Base-by-base conservation (phyloP, 2,888 invertebrate genomes). In the Drosophila acutilabella region DNA sequence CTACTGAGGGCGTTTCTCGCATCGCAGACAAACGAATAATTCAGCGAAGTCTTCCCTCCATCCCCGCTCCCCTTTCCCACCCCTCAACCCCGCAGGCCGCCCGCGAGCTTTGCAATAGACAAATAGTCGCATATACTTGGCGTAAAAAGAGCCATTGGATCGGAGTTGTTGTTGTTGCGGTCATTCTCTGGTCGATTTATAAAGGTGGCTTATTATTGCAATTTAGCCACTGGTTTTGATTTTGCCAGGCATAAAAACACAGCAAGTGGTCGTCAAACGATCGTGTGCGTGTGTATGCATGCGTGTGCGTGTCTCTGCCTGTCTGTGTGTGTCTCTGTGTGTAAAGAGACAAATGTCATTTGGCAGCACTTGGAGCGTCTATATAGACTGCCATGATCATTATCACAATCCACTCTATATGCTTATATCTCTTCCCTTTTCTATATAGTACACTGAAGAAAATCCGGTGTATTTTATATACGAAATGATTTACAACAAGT, bases 211-310 rank as follows among this genome's bases (percentile, higher is more conserved):
- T 91, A 91, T 91, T 91, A 91, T 89, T 85, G 90, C 91, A 89
- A 91, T 91, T 91, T 91, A 91, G 90, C 90, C 91, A 91, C 90
- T 91, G 90, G 90, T 91, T 91, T 91, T 91, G 90, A 91, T 91
- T 91, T 90, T 80, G 76, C 65, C 70, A 71, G 80, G 78, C 78
- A 82, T 77, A 84, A 74, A 87, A 74, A 71, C 78, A 73, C 88
- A 82, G 76, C 83, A 57, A 81, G 88, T 64, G 88, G 82, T 85
- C 84, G 26, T 20, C 44, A 45, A 47, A 42, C 45, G 62, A 47
- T 23, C 18, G 56, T 42, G 45, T 42, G 50, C 50, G 50, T 57
- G 41, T 30, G 30, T 8, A 30, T 54, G 65, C 30, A 30, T 30
- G 30, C 18, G 58, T 42, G 44, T 42, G 50, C 50, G 50, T 57